Evolutionary conservation across 2,888 invertebrate species (phyloP).

Genomic region (Melinaea menophilus): DNA sequence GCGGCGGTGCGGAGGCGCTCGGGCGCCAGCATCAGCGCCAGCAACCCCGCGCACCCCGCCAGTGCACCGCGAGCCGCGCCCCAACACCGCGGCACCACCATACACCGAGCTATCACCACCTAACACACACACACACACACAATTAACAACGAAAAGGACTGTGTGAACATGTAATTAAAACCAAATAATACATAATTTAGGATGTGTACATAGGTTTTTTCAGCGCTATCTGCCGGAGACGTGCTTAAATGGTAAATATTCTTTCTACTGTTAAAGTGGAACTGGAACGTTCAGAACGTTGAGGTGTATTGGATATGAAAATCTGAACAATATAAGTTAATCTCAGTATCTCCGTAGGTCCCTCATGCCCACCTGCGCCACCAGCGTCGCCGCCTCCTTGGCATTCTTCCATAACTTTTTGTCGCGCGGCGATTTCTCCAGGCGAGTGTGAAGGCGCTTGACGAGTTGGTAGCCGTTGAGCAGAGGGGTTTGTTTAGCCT

Average conservation of each 20-base stretch:
- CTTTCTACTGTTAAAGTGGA: too few species aligned
- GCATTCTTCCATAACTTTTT: constrained; percentile 71
- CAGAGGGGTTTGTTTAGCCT: constrained; percentile 66
- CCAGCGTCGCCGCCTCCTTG: constrained; percentile 65
- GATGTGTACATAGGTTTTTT: too few species aligned
- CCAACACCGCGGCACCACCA: constrained; percentile 54
- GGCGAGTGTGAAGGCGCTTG: constrained; percentile 57
- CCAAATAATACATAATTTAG: too few species aligned
- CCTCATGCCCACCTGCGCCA: constrained; percentile 55
- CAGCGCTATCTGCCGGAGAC: too few species aligned
- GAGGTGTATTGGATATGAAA: too few species aligned
- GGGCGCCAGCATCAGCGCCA: constrained; percentile 43
- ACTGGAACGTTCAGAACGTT: too few species aligned
- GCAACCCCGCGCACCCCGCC: constrained; percentile 54
- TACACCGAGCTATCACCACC: constrained; percentile 70
- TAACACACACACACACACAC: constrained; percentile 26
- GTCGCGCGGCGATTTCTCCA: constrained; percentile 58
- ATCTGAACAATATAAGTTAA: too few species aligned
- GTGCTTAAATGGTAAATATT: too few species aligned
- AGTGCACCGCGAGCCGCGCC: constrained; percentile 49
- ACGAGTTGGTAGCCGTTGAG: constrained; percentile 53
- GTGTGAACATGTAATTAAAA: too few species aligned
- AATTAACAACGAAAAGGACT: too few species aligned
- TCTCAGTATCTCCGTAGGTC: too few species aligned
- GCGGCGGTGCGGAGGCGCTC: constrained; percentile 46